phyloP scores from a whole-genome alignment of 92 coral and sea anemone species.

The Virgularia gustaviana region DNA sequence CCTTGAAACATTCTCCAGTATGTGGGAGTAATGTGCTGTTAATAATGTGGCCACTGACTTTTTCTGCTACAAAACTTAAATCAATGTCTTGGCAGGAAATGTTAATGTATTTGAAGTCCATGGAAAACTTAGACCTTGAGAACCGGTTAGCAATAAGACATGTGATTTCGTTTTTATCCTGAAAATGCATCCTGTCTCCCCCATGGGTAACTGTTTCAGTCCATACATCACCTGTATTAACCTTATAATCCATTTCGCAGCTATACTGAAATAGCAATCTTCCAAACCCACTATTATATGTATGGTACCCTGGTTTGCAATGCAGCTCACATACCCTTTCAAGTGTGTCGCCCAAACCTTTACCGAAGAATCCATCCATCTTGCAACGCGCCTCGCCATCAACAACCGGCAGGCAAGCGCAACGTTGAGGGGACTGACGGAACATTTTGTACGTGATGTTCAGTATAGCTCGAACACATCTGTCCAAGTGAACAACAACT shows the following conservation, averaged over 20 bases:
- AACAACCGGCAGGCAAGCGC: constrained; percentile 11
- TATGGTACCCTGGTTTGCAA: not conserved
- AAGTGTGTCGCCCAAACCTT: not conserved
- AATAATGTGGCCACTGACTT: not conserved
- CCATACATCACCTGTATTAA: too few species aligned
- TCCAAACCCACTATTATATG: too few species aligned
- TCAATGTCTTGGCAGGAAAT: constrained; percentile 12
- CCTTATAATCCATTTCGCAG: too few species aligned
- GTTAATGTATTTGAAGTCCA: constrained; percentile 13
- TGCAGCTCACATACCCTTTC: not conserved
- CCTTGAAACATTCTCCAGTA: constrained; percentile 19
- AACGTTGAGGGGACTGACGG: constrained; percentile 8
- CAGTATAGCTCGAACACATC: not conserved
- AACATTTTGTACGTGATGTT: constrained; percentile 10
- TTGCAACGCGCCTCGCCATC: not conserved
- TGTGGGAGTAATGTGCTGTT: not conserved
- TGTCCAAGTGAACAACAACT: constrained; percentile 6
- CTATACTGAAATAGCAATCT: too few species aligned
- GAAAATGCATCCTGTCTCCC: too few species aligned
- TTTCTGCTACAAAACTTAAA: not conserved
- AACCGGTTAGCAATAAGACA: not conserved
- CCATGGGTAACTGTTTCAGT: too few species aligned
- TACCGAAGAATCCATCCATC: not conserved
- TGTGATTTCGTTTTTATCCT: not conserved
- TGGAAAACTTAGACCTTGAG: not conserved